phyloP scores from a whole-genome alignment of 2,113 vertebrate species.

The Conger conger region DNA sequence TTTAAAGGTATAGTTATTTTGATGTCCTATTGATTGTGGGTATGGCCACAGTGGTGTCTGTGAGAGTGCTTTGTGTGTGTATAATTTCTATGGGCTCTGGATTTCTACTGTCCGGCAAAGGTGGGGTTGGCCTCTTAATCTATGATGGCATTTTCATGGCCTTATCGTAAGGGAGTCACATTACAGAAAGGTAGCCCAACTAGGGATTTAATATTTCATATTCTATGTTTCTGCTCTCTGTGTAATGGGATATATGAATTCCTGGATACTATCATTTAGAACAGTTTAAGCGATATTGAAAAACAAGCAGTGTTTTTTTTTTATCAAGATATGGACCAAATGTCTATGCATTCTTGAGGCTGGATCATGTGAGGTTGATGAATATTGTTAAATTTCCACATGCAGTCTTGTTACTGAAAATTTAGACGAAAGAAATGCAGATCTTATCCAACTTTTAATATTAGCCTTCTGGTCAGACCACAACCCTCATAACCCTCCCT shows the following conservation, averaged over 20 bases:
- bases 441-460: not conserved
- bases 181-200: not conserved
- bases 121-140: too few relatives aligned
- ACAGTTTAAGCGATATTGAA: not conserved
- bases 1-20: too few relatives aligned
- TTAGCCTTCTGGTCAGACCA: not conserved
- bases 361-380: not conserved
- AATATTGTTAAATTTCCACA: not conserved
- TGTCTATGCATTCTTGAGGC: not conserved
- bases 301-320: not conserved
- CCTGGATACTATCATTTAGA: not conserved
- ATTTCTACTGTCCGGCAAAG: too few relatives aligned
- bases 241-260: not conserved
- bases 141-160: not conserved
- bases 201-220: not conserved
- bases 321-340: not conserved
- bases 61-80: too few relatives aligned
- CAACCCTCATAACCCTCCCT: not conserved
- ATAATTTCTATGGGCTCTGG: too few relatives aligned
- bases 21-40: too few relatives aligned
- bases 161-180: not conserved
- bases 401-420: not conserved
- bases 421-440: not conserved
- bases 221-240: not conserved
- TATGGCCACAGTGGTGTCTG: too few relatives aligned